A percentile compares a stretch with the other conserved stretches of the same genome.
Conservation (phyloP, 1,140 invertebrate species). For the Euborellia annulipes region DNA sequence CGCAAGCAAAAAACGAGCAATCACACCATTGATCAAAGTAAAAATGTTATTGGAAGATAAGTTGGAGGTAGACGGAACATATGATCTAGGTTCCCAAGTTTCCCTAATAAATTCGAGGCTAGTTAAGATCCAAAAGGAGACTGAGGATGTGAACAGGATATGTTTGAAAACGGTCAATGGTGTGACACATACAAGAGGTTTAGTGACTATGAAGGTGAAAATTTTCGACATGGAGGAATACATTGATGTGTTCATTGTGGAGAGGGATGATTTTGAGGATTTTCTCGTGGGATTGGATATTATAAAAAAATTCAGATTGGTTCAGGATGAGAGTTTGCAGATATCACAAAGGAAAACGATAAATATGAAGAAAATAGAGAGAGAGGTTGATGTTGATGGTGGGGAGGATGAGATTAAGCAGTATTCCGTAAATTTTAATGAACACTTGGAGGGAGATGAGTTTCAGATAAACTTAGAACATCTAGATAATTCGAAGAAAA, state of each 20-base stretch:
- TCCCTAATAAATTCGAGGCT: conserved; percentile 20
- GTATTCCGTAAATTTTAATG: conserved; percentile 21
- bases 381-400: too few relatives aligned
- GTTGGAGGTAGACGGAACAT: conserved; percentile 16
- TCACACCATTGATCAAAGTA: conserved; percentile 22
- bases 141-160: conserved; percentile 1
- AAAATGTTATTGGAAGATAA: conserved; percentile 19
- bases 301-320: too few relatives aligned
- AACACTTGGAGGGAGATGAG: conserved; percentile 17
- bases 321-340: too few relatives aligned
- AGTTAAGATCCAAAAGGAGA: conserved; percentile 14
- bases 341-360: conserved; percentile 13
- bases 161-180: too few relatives aligned
- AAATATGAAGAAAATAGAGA: conserved; percentile 13
- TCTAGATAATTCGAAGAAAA: conserved; percentile 17
- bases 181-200: too few relatives aligned
- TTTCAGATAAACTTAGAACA: conserved; percentile 18
- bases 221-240: conserved; percentile 11
- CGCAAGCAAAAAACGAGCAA: conserved; percentile 21
- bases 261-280: conserved; percentile 8
- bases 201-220: conserved; percentile 5
- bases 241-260: conserved; percentile 10
- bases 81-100: conserved; percentile 19
- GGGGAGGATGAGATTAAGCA: background rate
- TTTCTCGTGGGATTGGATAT: too few relatives aligned